These are phyloP conservation scores for Pemphredon lugubris DNA, from an alignment of 2,888 invertebrate genomes.

Conservation along the genomic window DNA sequence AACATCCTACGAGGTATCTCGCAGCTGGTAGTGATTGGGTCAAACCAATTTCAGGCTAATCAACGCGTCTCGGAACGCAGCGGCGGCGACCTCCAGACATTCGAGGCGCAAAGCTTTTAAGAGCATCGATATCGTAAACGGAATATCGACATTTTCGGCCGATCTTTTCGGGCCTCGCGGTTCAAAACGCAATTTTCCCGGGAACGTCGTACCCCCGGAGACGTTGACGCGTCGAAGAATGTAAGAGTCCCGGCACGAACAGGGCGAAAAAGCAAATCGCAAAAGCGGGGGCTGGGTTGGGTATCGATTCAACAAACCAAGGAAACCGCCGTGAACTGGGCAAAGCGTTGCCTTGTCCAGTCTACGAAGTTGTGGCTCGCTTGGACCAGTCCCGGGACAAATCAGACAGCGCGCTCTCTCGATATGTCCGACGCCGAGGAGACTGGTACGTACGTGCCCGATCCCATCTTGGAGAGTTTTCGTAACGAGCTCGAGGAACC, in stretches of 20 bases:
- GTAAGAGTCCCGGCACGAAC: neutral
- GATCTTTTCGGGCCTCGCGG: no score
- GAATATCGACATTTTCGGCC: no score
- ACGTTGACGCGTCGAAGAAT: neutral
- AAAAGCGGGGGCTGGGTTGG: no score
- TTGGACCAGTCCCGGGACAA: conserved; percentile 53
- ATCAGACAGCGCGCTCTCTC: conserved; percentile 20
- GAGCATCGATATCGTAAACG: no score
- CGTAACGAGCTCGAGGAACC: conserved; percentile 15
- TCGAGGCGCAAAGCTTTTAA: no score
- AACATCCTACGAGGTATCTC: no score
- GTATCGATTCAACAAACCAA: conserved; percentile 68
- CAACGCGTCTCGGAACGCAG: no score
- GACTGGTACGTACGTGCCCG: conserved; percentile 57
- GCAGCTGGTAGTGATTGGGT: no score
- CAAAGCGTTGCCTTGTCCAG: conserved; percentile 50
- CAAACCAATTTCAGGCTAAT: neutral
- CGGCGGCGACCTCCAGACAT: no score
- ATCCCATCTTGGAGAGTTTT: conserved; percentile 29
- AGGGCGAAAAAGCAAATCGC: neutral
- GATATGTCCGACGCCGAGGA: conserved; percentile 62
- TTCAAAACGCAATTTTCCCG: no score
- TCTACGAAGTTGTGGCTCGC: conserved; percentile 33
- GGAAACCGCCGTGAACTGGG: conserved; percentile 53
- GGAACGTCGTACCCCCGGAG: no score